Evolutionary conservation across 2,888 invertebrate genomes (phyloP), one percentile per base, ranked within the genome.

Genomic region (Lochmaea capreae): DNA sequence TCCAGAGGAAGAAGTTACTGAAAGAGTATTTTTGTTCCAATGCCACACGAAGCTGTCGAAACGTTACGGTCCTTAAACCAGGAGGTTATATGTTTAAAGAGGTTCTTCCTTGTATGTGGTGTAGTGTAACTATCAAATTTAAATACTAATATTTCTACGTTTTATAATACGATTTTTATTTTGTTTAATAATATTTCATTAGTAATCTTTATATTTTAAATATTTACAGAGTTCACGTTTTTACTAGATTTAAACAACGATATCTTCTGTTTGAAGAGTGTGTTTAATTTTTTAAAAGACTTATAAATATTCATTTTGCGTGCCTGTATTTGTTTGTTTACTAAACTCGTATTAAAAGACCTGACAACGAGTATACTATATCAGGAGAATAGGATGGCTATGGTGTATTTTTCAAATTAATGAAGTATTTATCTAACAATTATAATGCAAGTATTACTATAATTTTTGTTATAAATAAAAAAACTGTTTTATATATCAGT

Each of bases 341-440:
- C 54, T 18, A 54, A 54, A 54, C 18, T 54, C 10, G 2, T 54
- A 54, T 54, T 54, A 54, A 54, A 54, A 54, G 54, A 54, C 54
- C 54, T 54, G 54, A 54, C 54, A 54, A 18, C 54, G 9, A 18
- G 54, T 11, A 16, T 16, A 54, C 1, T 16, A 3, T 0, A 54
- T 54, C 54, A 54, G 54, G 54, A 54, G 54, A 54, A 18, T 54
- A 54, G 54, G 16, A 16, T 10, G 9, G 16, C 10, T 54, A 3
- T 16, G 9, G 10, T 16, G 54, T 54, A 16, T 54, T 54, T 43
- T 12, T 43, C 10, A 18, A 9, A n/a, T n/a, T n/a, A 16, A 54
- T 16, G 18, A 33, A 39, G 33, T 39, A 9, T 39, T 39, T 39
- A 39, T 39, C 9, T 39, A 39, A 39, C 0, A 39, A 8, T 46